Conservation (phyloP, 1,140 invertebrate genomes). For the Drosophila malerkotliana region DNA sequence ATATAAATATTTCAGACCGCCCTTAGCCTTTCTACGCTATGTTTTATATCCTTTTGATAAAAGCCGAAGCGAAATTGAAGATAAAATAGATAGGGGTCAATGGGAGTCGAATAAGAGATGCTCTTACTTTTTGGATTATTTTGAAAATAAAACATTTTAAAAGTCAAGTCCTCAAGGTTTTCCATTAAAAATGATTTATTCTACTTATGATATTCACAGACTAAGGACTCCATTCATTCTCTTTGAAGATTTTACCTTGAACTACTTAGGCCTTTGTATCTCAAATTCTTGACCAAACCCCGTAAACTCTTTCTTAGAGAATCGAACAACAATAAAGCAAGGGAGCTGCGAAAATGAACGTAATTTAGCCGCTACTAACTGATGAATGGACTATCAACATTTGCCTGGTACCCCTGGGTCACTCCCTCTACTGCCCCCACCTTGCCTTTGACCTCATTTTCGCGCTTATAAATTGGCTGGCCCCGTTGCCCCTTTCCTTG, state of each 20-base stretch:
- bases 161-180: too few species aligned
- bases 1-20: slow-evolving; percentile 73
- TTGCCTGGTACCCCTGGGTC: slow-evolving; percentile 18
- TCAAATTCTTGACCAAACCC: not conserved
- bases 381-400: slow-evolving; percentile 60
- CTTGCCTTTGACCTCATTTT: slow-evolving; percentile 51
- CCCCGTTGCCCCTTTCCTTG: not conserved
- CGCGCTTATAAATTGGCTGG: slow-evolving; percentile 42
- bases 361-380: slow-evolving; percentile 57
- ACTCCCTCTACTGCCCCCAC: not conserved
- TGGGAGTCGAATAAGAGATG: not conserved
- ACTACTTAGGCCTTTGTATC: not conserved
- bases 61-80: slow-evolving; percentile 54
- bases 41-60: slow-evolving; percentile 63
- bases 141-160: too few species aligned
- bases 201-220: too few species aligned
- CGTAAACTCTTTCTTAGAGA: not conserved
- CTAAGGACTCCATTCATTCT: too few species aligned
- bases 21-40: slow-evolving; percentile 27
- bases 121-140: not conserved
- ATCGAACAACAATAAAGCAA: slow-evolving; percentile 4
- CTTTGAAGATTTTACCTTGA: slow-evolving; percentile 11
- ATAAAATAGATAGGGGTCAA: slow-evolving; percentile 19
- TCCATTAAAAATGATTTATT: too few species aligned
- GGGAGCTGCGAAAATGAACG: slow-evolving; percentile 23